A percentile compares a stretch with the other conserved stretches of the same genome.
These are phyloP conservation scores for Ormia ochracea DNA, from an alignment of 2,888 invertebrate species.

Conservation along the genomic window DNA sequence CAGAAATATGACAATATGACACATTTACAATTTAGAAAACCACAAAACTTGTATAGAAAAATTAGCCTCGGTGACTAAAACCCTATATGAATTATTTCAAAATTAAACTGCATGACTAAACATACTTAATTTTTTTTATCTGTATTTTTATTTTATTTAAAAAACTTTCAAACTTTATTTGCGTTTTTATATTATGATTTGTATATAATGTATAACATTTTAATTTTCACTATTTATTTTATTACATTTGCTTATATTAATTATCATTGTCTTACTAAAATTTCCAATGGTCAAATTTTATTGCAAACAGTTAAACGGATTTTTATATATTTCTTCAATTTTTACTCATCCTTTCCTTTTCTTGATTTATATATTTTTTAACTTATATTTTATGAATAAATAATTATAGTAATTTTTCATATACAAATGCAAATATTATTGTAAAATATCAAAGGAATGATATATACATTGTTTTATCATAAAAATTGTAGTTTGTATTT, in stretches of 20 bases:
- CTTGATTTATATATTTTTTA: neutral
- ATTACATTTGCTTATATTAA: neutral
- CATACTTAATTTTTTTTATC: too few species aligned
- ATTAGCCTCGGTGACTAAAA: too few species aligned
- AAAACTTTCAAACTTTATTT: too few species aligned
- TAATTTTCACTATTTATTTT: neutral
- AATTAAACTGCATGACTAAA: too few species aligned
- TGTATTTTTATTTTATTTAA: too few species aligned
- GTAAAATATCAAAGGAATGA: slow-evolving; percentile 35
- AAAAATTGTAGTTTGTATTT: slow-evolving; percentile 15
- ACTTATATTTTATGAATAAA: slow-evolving; percentile 31
- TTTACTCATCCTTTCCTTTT: slow-evolving; percentile 41
- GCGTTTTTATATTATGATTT: too few species aligned
- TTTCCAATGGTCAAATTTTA: slow-evolving; percentile 12
- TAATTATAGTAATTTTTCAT: slow-evolving; percentile 17
- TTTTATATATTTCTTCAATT: slow-evolving; percentile 23
- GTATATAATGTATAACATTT: slow-evolving; percentile 7
- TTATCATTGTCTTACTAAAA: neutral
- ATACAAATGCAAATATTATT: neutral
- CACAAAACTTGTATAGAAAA: too few species aligned
- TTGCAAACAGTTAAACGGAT: slow-evolving; percentile 41
- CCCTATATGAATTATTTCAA: too few species aligned
- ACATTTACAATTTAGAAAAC: too few species aligned
- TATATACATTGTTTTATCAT: slow-evolving; percentile 29
- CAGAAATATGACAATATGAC: too few species aligned